Evolutionary conservation across 2,797 vertebrate species (phyloP), one percentile per base, ranked within the genome.

Genomic region (Leptatherina wallacei): DNA sequence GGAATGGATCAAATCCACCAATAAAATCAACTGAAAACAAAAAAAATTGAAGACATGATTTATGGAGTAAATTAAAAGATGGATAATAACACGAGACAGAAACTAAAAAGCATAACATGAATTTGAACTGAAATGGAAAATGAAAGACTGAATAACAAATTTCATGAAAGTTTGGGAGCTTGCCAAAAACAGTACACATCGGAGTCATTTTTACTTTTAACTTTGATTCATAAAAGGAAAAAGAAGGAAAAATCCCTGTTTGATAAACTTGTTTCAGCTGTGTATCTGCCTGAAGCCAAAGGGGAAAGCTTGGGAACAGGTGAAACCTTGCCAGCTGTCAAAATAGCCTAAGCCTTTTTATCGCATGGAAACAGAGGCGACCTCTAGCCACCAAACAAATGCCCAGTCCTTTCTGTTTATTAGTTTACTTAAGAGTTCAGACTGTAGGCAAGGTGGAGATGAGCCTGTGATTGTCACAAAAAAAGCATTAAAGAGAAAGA

Each of bases 21-120:
- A 97, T 96, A 96, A 99, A 98, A 97, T 98, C 96, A 96, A 97
- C 97, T 97, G 97, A 96, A 97, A 97, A 88, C 93, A 95, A 96
- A 94, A 78, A 63, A 93, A 93, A 47, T n/a, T 91, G 93, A 94
- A 95, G 90, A 91, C 92, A 89, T 87, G 69, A 85, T 90, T 87
- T 62, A 82, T 89, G 89, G 87, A 82, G 80, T 71, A 92, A 90
- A 89, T 78, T 30, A 88, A 85, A 87, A 85, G 72, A 88, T 72
- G 77, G 72, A 86, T 60, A 81, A 44, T 27, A 77, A 90, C 65
- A 83, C 69, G 82, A 86, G 75, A 51, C 27, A 36, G 47, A 77
- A 55, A n/a, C 63, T 9, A 61, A 77, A 52, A 60, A 32, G 9
- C 1, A 59, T 4, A 33, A 69, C 20, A 35, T 65, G 38, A 78